Evolutionary conservation across 2,797 vertebrate species (phyloP), one percentile per base, ranked within the genome.

Genomic region (Phalloptychus januarius): DNA sequence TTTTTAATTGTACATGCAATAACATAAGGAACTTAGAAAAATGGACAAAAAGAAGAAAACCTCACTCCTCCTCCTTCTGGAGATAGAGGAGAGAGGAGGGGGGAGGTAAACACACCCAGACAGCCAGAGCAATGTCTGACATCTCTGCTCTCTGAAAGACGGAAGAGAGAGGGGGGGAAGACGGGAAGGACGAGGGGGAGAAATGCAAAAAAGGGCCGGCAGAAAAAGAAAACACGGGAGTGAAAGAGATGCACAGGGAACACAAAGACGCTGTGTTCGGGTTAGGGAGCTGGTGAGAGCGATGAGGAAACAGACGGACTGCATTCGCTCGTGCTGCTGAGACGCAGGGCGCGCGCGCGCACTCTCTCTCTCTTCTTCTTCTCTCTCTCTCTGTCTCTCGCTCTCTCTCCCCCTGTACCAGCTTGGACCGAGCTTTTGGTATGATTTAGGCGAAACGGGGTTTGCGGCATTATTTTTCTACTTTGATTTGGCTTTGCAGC

Each of bases 71-170:
- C 79, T 74, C 54, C 77, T 74, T 82, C 79, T 45, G 28, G 52
- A 85, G 91, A 88, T 89, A 91, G 85, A 58, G 81, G 90, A 88
- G 85, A 83, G 77, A 85, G 77, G 79, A 6, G n/a, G 72, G 80
- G 46, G 78, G 48, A 91, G 93, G 93, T 91, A 92, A 94, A 92
- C 87, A 87, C 91, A 93, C 85, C 86, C 92, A 89, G 90, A 91
- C 92, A 89, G 90, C 90, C 91, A 86, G 88, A 94, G 91, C 91
- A 88, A 93, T 92, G 92, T 95, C 94, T 95, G 93, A 91, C 92
- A 93, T 92, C 91, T 92, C 82, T 69, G 52, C 85, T 80, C 83
- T 58, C 83, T 88, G 86, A 93, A 91, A 85, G 89, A 90, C 88
- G 87, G 90, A 93, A 84, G 80, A 89, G n/a, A n/a, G n/a, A 86